Conservation (phyloP, 1,140 invertebrate genomes). For the Aphis craccivora region DNA sequence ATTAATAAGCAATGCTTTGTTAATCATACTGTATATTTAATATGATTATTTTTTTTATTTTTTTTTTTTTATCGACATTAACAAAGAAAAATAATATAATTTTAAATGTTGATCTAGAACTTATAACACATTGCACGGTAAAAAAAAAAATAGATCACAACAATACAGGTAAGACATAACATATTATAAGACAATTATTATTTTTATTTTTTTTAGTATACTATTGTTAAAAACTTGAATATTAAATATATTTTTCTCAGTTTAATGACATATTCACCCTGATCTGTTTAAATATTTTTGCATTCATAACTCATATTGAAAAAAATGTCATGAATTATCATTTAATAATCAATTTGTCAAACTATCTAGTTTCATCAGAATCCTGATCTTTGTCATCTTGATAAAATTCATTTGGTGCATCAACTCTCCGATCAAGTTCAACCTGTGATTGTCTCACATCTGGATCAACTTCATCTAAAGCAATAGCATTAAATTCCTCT, state of each 20-base stretch:
- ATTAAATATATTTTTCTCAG: background rate
- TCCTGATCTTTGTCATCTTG: constrained; percentile 75
- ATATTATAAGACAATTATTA: background rate
- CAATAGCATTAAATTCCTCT: constrained; percentile 73
- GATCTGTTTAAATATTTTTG: background rate
- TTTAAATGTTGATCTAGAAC: background rate
- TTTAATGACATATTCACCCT: background rate
- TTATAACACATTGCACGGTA: background rate
- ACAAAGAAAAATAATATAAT: background rate
- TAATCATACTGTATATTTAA: background rate
- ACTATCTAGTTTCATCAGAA: constrained; percentile 41
- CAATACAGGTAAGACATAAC: background rate
- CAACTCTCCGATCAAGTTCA: constrained; percentile 85
- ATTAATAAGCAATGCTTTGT: background rate
- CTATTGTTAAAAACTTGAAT: background rate
- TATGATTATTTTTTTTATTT: background rate
- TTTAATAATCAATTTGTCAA: background rate
- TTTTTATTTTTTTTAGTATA: background rate
- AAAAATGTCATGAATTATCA: background rate
- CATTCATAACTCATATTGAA: background rate
- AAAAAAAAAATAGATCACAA: background rate
- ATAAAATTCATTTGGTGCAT: constrained; percentile 91
- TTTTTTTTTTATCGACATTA: background rate
- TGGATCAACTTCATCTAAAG: constrained; percentile 82
- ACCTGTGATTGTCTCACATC: constrained; percentile 79